A percentile compares a stretch with the other conserved stretches of the same genome.
phyloP scores from a whole-genome alignment of 2,113 vertebrate species.

The Hipposideros armiger region DNA sequence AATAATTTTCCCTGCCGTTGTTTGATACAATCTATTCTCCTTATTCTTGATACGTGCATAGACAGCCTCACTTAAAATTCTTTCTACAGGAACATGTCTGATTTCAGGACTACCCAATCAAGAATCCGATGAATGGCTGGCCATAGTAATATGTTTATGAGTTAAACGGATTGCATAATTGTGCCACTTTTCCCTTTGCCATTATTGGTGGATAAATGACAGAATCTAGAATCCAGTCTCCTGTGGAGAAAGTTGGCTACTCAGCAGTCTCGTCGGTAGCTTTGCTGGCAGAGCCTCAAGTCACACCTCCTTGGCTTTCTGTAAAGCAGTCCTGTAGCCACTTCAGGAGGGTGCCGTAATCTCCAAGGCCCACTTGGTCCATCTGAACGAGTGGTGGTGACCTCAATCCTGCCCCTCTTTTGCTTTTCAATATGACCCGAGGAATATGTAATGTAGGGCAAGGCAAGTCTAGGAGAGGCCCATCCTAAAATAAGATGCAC shows the following conservation, averaged over 20 bases:
- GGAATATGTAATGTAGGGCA: conserved; percentile 66
- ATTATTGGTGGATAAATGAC: conserved; percentile 13
- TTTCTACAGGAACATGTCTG: conserved; percentile 84
- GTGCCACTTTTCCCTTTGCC: conserved; percentile 6
- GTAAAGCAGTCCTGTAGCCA: conserved; percentile 13
- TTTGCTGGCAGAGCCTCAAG: conserved; percentile 69
- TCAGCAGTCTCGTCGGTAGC: conserved; percentile 48
- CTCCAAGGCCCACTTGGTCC: conserved; percentile 85
- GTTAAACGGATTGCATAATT: conserved; percentile 69
- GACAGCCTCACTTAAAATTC: conserved; percentile 82
- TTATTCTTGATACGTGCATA: conserved; percentile 84
- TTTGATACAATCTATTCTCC: conserved; percentile 81
- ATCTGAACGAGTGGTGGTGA: conserved; percentile 66
- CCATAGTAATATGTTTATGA: conserved; percentile 47
- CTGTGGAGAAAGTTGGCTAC: conserved; percentile 29
- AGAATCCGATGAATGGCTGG: conserved; percentile 63
- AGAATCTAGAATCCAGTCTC: conserved; percentile 60
- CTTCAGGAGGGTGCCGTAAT: conserved; percentile 65
- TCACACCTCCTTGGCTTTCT: conserved; percentile 61
- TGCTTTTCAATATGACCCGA: conserved; percentile 62
- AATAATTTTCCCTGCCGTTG: conserved; percentile 80
- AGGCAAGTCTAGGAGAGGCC: conserved; percentile 80
- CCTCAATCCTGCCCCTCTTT: conserved; percentile 69
- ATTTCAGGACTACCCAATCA: conserved; percentile 76
- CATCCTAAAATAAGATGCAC: conserved; percentile 79